Evolutionary conservation across 2,113 vertebrate species (phyloP).

Genomic region (Eidolon helvum): DNA sequence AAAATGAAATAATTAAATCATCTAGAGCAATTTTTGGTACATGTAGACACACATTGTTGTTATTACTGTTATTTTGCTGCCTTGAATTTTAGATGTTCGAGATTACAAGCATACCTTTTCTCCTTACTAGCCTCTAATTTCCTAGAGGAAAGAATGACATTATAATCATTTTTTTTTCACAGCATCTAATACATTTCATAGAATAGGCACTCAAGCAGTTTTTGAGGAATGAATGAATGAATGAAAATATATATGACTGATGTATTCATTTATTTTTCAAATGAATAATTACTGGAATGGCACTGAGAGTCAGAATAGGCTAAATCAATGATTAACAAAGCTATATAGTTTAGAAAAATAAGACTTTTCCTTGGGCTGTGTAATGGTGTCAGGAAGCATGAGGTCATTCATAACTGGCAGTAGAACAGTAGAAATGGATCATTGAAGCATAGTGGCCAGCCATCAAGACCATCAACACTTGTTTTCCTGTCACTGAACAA

Average conservation of each 20-base stretch:
- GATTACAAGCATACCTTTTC: neutral
- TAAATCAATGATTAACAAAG: neutral
- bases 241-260: slow-evolving; percentile 4
- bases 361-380: neutral
- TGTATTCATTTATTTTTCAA: slow-evolving; percentile 43
- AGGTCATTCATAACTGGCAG: neutral
- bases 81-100: neutral
- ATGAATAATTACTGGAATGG: slow-evolving; percentile 41
- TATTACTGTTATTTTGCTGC: slow-evolving; percentile 31
- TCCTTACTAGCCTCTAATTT: neutral
- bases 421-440: neutral
- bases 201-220: slow-evolving; percentile 30
- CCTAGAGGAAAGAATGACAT: neutral
- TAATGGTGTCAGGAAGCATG: neutral
- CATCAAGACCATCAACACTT: neutral
- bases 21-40: neutral
- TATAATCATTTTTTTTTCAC: slow-evolving; percentile 25
- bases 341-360: neutral
- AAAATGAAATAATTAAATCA: slow-evolving; percentile 2
- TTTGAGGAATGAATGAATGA: slow-evolving; percentile 48
- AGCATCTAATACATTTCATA: slow-evolving; percentile 19
- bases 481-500: neutral
- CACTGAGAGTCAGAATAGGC: neutral
- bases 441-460: neutral
- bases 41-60: neutral